phyloP scores from a whole-genome alignment of 1,140 invertebrate species.

The Protaetia brevitarsis region DNA sequence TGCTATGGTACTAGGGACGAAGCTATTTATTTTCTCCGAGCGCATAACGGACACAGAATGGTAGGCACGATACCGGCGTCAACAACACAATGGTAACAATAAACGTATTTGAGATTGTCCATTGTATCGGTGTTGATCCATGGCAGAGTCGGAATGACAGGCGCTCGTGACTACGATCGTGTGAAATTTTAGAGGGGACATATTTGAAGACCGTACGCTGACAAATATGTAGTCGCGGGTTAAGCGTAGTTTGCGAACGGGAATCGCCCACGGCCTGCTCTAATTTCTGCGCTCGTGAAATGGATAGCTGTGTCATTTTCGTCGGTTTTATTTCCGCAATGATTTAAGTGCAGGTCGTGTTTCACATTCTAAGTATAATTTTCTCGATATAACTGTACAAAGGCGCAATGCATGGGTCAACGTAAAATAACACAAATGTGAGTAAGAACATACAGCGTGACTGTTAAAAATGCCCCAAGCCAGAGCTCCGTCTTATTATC shows the following conservation, averaged over 20 bases:
- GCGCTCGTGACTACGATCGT: constrained; percentile 18
- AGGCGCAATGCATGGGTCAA: too few species aligned
- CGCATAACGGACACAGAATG: constrained; percentile 22
- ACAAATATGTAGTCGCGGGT: constrained; percentile 14
- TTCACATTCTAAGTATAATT: too few species aligned
- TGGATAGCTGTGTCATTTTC: not conserved
- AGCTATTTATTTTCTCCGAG: constrained; percentile 19
- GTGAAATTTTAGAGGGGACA: constrained; percentile 21
- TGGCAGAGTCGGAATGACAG: constrained; percentile 12
- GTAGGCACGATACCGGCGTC: constrained; percentile 19
- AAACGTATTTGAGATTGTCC: constrained; percentile 19
- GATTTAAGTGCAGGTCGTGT: too few species aligned
- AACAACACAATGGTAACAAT: constrained; percentile 20
- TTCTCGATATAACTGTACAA: too few species aligned
- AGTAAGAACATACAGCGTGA: too few species aligned
- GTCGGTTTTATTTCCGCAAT: too few species aligned
- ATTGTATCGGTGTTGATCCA: constrained; percentile 23
- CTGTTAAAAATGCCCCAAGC: too few species aligned
- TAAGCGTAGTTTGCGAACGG: not conserved
- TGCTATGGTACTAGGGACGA: constrained; percentile 2
- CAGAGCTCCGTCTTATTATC: too few species aligned
- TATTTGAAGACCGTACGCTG: constrained; percentile 24
- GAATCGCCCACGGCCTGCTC: not conserved
- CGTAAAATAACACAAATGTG: too few species aligned
- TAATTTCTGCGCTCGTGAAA: not conserved